phyloP scores from a whole-genome alignment of 53 echinoderm and acorn worm species.

The Holothuria scabra region DNA sequence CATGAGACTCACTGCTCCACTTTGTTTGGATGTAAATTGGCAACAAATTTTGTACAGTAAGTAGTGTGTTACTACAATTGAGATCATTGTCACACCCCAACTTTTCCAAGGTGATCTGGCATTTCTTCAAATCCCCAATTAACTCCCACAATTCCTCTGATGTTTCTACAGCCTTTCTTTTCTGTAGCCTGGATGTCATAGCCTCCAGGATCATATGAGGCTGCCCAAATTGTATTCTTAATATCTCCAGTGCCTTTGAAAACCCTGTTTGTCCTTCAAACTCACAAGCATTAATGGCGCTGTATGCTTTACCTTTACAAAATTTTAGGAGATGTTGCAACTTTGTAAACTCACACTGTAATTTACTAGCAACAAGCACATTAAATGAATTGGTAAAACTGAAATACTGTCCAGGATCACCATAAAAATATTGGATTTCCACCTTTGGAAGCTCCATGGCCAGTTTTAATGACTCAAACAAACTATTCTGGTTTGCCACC shows the following conservation, averaged over 20 bases:
- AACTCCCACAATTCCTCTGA: conserved; percentile 22
- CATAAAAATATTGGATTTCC: conserved; percentile 34
- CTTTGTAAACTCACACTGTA: conserved; percentile 26
- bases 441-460: conserved; percentile 41
- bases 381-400: conserved; percentile 25
- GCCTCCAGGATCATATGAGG: conserved; percentile 36
- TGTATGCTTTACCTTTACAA: conserved; percentile 39
- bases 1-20: conserved; percentile 21
- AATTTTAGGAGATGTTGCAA: conserved; percentile 28
- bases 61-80: conserved; percentile 23
- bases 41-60: conserved; percentile 23
- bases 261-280: conserved; percentile 11
- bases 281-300: conserved; percentile 25
- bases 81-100: conserved; percentile 30
- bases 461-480: conserved; percentile 9
- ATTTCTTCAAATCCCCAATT: conserved; percentile 13
- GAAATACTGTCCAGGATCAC: conserved; percentile 27
- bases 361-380: conserved; percentile 24
- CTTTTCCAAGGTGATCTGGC: conserved; percentile 26
- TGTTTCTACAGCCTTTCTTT: conserved; percentile 8
- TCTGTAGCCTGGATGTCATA: conserved; percentile 25
- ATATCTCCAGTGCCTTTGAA: conserved; percentile 25
- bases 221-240: conserved; percentile 21
- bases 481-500: not conserved
- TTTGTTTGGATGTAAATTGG: conserved; percentile 26